Percentiles rank a stretch among this genome's conserved stretches.
Conservation (phyloP, 2,113 vertebrate species). For the Heloderma charlesbogerti region DNA sequence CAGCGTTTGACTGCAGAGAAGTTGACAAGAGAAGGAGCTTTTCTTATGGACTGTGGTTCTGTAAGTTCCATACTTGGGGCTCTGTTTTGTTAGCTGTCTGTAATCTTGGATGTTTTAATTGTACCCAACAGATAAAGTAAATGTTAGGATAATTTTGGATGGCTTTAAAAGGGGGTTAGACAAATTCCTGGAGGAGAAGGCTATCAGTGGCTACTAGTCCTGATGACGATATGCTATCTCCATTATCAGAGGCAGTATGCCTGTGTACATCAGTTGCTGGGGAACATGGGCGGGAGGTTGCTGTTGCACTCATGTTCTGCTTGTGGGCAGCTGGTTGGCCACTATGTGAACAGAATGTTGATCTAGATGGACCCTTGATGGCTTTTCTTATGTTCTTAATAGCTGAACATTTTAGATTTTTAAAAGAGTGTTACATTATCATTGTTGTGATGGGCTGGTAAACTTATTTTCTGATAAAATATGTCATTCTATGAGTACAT, state of each 20-base stretch:
- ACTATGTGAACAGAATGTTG: no score
- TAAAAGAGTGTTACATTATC: background rate
- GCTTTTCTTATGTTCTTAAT: no score
- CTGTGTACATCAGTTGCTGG: no score
- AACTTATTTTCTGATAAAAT: background rate
- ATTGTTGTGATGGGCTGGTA: background rate
- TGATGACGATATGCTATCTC: no score
- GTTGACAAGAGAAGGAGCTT: constrained; percentile 91
- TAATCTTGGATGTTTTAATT: constrained; percentile 21
- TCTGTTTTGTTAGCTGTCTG: rapidly evolving
- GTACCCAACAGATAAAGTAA: background rate
- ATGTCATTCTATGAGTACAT: background rate
- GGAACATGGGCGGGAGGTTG: no score
- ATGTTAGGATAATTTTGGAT: background rate
- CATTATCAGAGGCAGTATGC: no score
- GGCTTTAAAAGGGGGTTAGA: no score
- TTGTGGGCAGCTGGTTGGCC: no score
- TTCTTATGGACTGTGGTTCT: constrained; percentile 94
- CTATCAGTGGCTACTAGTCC: no score
- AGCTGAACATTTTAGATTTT: background rate
- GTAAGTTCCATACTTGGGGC: constrained; percentile 76
- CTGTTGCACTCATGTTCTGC: no score
- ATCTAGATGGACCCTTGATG: no score
- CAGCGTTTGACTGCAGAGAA: constrained; percentile 91
- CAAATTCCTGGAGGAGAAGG: no score